These are phyloP conservation scores for Canis aureus DNA, from an alignment of 2,113 vertebrate species.

Conservation along the genomic window DNA sequence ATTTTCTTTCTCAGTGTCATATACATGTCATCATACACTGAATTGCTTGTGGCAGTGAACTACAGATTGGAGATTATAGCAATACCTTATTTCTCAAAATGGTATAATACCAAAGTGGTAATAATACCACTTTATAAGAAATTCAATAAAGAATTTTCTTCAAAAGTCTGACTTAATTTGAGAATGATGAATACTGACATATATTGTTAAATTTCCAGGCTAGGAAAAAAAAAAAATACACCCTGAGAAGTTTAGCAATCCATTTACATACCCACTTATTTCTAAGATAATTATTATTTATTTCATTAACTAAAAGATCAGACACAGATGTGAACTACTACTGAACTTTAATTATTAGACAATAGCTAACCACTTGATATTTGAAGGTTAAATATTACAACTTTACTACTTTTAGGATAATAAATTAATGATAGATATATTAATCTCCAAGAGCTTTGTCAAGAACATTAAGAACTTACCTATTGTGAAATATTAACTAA, in stretches of 20 bases:
- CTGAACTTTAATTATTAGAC: background rate
- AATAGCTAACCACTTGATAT: background rate
- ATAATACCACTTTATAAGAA: background rate
- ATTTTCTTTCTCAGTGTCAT: background rate
- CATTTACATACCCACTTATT: background rate
- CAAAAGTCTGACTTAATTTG: background rate
- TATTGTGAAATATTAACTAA: background rate
- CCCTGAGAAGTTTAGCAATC: background rate
- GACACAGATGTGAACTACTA: background rate
- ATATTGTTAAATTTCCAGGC: background rate
- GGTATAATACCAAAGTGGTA: too few species aligned
- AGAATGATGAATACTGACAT: background rate
- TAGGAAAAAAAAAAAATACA: background rate
- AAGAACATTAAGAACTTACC: background rate
- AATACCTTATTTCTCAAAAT: background rate
- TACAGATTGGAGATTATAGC: background rate
- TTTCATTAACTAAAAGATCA: background rate
- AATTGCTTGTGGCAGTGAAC: background rate
- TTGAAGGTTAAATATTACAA: background rate
- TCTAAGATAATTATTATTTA: background rate
- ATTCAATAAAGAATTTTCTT: background rate
- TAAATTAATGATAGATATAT: background rate
- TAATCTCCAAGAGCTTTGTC: background rate
- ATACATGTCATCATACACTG: too few species aligned
- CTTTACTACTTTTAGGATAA: background rate